Conservation (phyloP, 1,140 invertebrate genomes). For the Chironomus striatipennis region DNA sequence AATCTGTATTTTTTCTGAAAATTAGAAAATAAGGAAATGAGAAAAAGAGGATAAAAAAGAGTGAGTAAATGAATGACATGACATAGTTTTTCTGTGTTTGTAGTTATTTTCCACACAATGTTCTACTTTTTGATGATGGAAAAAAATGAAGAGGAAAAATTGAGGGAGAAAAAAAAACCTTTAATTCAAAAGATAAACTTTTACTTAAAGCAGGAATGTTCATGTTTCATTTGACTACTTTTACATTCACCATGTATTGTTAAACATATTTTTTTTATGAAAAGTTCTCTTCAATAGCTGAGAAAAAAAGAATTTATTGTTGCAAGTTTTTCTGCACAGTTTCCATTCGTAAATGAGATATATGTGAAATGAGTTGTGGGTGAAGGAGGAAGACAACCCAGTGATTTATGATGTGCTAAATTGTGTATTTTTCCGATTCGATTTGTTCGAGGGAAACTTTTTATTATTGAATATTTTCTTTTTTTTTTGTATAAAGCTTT, state of each 20-base stretch:
- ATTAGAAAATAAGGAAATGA: neutral
- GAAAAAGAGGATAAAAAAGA: neutral
- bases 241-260: neutral
- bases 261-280: neutral
- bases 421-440: conserved; percentile 13
- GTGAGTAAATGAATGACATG: neutral
- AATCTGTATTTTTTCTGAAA: conserved; percentile 41
- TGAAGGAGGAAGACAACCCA: neutral
- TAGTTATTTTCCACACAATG: too few relatives aligned
- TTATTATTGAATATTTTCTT: conserved; percentile 14
- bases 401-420: conserved; percentile 13
- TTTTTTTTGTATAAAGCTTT: conserved; percentile 8
- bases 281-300: neutral
- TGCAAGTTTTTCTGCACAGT: too few relatives aligned
- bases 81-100: neutral
- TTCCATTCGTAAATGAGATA: too few relatives aligned
- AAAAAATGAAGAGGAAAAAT: too few relatives aligned
- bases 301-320: too few relatives aligned
- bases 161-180: too few relatives aligned
- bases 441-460: neutral
- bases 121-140: too few relatives aligned
- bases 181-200: conserved; percentile 10
- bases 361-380: neutral
- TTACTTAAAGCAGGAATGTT: neutral
- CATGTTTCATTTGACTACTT: conserved; percentile 7